Percentiles rank a stretch among this genome's conserved stretches.
Conservation (phyloP, 2,888 invertebrate species). For the Phragmatobia fuliginosa region DNA sequence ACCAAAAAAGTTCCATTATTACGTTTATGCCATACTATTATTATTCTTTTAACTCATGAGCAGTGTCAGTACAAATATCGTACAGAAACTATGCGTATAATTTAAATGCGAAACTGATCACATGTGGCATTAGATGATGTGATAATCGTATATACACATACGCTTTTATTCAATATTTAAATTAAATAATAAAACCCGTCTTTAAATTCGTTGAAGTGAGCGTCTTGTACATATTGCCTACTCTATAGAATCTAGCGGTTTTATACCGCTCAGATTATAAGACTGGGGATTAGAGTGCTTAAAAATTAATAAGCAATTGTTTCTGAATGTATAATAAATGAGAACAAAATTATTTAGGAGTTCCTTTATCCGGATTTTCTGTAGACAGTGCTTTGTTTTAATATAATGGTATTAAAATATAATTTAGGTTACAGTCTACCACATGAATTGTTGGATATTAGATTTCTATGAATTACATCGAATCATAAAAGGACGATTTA, state of each 20-base stretch:
- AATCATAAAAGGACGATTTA: no score
- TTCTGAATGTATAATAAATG: slow-evolving; percentile 5
- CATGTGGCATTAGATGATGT: no score
- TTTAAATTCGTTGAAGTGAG: slow-evolving; percentile 4
- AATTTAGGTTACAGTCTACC: not conserved
- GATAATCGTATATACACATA: no score
- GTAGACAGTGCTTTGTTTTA: not conserved
- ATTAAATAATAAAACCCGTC: not conserved
- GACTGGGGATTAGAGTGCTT: not conserved
- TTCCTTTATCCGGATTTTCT: not conserved
- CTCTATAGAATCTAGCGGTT: not conserved
- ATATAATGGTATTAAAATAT: not conserved
- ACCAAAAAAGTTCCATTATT: no score
- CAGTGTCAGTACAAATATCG: no score
- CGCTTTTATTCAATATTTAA: no score
- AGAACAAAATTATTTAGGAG: not conserved
- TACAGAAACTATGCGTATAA: no score
- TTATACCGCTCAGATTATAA: not conserved
- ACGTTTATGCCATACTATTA: no score
- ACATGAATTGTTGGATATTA: not conserved
- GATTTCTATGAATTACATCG: no score
- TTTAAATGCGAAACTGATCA: no score
- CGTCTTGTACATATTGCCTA: not conserved
- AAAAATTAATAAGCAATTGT: slow-evolving; percentile 16
- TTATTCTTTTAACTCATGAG: no score